Base-by-base conservation (phyloP, 2,113 vertebrate species). In the Alaudala cheleensis region DNA sequence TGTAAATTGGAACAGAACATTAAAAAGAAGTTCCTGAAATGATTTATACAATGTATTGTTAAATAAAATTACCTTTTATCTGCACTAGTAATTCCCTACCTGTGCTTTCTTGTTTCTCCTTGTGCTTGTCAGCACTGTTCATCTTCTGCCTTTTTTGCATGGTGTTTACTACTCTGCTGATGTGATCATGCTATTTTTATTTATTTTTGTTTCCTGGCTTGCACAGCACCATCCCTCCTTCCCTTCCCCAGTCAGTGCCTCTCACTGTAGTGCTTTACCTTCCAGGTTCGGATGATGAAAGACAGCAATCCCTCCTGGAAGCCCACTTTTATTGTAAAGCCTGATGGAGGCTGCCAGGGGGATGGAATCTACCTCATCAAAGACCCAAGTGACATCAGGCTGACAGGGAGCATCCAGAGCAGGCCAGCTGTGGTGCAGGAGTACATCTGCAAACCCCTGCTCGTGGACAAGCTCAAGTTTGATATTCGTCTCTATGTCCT, bases 311-410 rank as follows among this genome's bases (percentile, higher is more conserved):
- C 98, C 2, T 94, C 98, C 23, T 97, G 98, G 97, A 99, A 98
- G 91, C 98, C 98, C 69, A 99, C 99, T 26, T 99, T 99, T 66
- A 99, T 99, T 19, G 99, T 99, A 24, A 99, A 99, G 83, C 99
- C 99, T 4, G 99, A 99, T 11, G 97, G 98, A 6, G 99, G 99
- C 37, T 99, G 99, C 95, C 99, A 99, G 94, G 99, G 99, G 44
- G 99, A 99, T 14, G 99, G 99, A 93, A 99, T 99, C 98, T 99
- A 99, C 98, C 99, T 99, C 97, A 99, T 99, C 96, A 99, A 98
- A 60, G 99, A 99, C 91, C 99, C 99, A 17, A 94, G 81, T 40
- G 99, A 99, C 81, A 94, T 99, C 67, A 98, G 98, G 54, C 89
- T 98, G 88, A 84, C 98, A 10, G 97, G 97, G 28, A 98, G 97